Base-by-base conservation (phyloP, 2,888 invertebrate species). In the Trissoscelio sp. region DNA sequence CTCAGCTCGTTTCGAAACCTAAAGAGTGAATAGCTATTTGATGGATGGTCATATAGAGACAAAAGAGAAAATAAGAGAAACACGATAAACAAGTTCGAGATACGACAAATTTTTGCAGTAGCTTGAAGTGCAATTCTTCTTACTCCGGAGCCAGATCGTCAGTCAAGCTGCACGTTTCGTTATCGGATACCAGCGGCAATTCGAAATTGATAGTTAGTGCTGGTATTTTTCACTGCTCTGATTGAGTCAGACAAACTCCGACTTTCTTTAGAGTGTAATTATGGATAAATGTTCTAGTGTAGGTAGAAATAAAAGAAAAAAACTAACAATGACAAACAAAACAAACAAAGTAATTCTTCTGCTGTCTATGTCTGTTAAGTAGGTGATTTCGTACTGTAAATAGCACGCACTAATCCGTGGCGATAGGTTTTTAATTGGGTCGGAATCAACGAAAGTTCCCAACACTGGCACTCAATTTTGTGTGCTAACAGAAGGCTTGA, bases 291-390 rank as follows among this genome's bases (percentile, higher is more conserved):
- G 79, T 80, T 80, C 48, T 80, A 80, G 79, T 14, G 9, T 74
- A 80, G 42, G 57, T 80, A 80, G 79, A 62, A 67, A 22, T n/a
- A 55, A 67, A 37, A 51, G 24, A 66, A 66, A 22, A 18, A 9
- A 39, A 58, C 11, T 22, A n/a, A 53, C 22, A 28, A 58, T 14
- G 22, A 48, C 34, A 70, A 46, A 48, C 31, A 57, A 66, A 42
- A 42, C 11, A 42, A 74, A 67, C 51, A 44, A 66, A 37, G n/a
- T n/a, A 79, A 73, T 79, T 80, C 74, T 74, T 69, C 79, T 64
- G 79, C 79, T 80, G 79, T 80, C 74, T 46, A 69, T 80, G 80
- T 75, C 80, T 75, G 75, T 80, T 80, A 62, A 55, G 67, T 80
- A 80, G 79, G 64, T 57, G 48, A 74, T 74, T 69, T 67, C 79